phyloP scores from a whole-genome alignment of 53 echinoderm and acorn worm genomes.

The Henricia sp. region DNA sequence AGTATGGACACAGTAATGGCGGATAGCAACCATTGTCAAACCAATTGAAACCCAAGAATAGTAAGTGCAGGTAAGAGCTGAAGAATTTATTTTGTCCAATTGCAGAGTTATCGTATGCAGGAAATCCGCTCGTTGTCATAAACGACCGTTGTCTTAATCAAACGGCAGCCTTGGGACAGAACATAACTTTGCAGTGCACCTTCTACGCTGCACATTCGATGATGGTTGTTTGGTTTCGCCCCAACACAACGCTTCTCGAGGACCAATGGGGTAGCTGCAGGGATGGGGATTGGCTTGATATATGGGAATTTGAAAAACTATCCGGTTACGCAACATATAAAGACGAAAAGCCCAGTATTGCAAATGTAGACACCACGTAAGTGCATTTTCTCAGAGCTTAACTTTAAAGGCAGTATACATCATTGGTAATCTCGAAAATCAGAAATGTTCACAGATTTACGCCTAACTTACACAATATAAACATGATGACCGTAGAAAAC shows the following conservation, averaged over 20 bases:
- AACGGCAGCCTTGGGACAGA: slow-evolving; percentile 3
- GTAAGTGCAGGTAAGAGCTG: neutral
- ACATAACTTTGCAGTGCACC: neutral
- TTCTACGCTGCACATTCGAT: neutral
- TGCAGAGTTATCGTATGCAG: neutral
- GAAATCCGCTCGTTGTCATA: neutral
- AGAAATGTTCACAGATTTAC: no score
- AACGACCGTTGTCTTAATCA: slow-evolving; percentile 15
- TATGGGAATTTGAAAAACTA: neutral
- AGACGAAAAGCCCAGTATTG: no score
- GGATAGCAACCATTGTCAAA: neutral
- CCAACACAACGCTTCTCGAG: neutral
- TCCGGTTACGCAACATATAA: neutral
- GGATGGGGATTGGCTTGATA: neutral
- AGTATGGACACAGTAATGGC: no score
- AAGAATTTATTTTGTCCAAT: neutral
- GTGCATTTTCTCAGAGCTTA: no score
- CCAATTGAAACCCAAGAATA: no score
- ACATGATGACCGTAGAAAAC: no score
- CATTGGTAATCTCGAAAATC: no score
- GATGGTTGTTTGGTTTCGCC: slow-evolving; percentile 2
- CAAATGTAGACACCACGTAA: no score
- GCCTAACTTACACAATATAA: no score
- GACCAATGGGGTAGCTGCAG: neutral
- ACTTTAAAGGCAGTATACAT: no score